A percentile compares a stretch with the other conserved stretches of the same genome.
phyloP scores from a whole-genome alignment of 2,797 vertebrate genomes.

The Caiman crocodilus region DNA sequence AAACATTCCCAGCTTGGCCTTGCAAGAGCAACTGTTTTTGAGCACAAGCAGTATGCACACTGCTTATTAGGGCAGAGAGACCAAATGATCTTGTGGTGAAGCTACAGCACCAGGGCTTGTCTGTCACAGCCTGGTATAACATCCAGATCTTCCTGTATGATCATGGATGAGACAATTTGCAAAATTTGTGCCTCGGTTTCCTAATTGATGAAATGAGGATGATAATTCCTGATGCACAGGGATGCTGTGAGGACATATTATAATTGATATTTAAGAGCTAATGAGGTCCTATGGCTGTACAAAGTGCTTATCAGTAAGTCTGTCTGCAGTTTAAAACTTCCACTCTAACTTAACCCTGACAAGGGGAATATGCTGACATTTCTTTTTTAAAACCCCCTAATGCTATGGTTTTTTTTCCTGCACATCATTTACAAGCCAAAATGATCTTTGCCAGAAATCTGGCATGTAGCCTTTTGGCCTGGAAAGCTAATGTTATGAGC shows the following conservation, averaged over 20 bases:
- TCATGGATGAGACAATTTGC: background rate
- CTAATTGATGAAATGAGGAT: background rate
- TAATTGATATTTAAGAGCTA: background rate
- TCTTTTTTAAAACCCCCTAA: rapidly evolving
- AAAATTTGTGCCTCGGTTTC: background rate
- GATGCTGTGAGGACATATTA: background rate
- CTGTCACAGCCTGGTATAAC: too few species aligned
- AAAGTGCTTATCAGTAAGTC: background rate
- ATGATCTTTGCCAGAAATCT: background rate
- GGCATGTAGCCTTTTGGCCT: background rate
- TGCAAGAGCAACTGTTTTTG: constrained; percentile 40
- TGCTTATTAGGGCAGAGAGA: background rate
- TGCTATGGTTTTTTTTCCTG: background rate
- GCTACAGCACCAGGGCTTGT: background rate
- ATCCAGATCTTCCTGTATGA: background rate
- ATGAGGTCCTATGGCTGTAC: background rate
- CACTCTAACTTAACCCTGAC: background rate
- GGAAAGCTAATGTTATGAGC: background rate
- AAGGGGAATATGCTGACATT: background rate
- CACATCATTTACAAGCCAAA: background rate
- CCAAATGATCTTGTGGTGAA: background rate
- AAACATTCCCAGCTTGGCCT: constrained; percentile 47
- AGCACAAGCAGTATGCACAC: background rate
- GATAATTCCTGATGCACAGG: constrained; percentile 2
- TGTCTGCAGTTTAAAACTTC: background rate